Base-by-base conservation (phyloP, 2,888 invertebrate genomes). In the Arge pagana region DNA sequence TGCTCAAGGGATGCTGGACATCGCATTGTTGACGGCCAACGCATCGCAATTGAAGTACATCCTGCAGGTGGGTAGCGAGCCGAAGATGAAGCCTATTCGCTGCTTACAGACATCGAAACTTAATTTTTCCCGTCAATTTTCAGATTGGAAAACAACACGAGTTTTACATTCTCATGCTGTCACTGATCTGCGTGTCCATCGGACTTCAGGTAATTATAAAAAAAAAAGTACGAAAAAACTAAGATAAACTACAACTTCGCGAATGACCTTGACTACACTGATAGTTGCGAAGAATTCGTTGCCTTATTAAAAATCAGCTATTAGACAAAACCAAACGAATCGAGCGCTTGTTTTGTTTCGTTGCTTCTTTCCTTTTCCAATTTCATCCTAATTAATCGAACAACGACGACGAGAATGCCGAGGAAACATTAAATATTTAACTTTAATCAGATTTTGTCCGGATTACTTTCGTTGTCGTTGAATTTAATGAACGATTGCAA, bases 1-100 rank as follows among this genome's bases (percentile, higher is more conserved):
- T 52, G 92, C 93, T 0, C 93, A 93, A 80, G 93, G 93, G 3
- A 89, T 93, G 85, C 82, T 93, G 63, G 93, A 93, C 74, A 90
- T 93, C 52, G 93, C 93, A 1, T 78, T 93, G 57, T 80, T 93
- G 43, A 93, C 93, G 1, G 92, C 93, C 1, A 93, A 93, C 71
- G 93, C 93, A 3, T 90, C 91, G 0, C 93, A 93, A 72, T 79
- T 93, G 28, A 93, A 93, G 74, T 93, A 93, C 66, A 87, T 93
- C 23, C 81, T 93, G 0, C 90, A 89, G 82, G 66, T 66, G n/a
- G n/a, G n/a, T n/a, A n/a, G n/a, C n/a, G n/a, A n/a, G n/a, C n/a
- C n/a, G n/a, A n/a, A n/a, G n/a, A n/a, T n/a, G n/a, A n/a, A n/a
- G n/a, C n/a, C n/a, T n/a, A n/a, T n/a, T n/a, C n/a, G n/a, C n/a